A percentile compares a stretch with the other conserved stretches of the same genome.
Evolutionary conservation across 1,140 invertebrate genomes (phyloP).

Genomic region (Aphelenchoides avenae): DNA sequence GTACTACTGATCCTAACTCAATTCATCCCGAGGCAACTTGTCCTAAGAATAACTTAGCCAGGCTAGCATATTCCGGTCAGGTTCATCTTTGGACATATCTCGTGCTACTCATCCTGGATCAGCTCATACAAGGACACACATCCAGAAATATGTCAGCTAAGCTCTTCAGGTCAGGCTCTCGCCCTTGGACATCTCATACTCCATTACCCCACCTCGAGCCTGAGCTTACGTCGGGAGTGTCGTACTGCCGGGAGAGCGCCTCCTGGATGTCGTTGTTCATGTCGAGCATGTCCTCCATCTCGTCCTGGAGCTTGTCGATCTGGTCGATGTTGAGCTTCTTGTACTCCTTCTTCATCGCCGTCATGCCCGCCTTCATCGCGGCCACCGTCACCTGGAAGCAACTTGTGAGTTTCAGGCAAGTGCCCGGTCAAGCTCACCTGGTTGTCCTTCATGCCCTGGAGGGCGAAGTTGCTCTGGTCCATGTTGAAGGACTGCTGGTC

Average conservation of each 20-base stretch:
- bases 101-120: no score
- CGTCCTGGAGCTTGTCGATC: slow-evolving; percentile 96
- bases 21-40: no score
- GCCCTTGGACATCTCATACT: no score
- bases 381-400: slow-evolving; percentile 66
- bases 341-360: slow-evolving; percentile 97
- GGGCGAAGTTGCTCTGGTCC: slow-evolving; percentile 98
- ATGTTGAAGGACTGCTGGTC: slow-evolving; percentile 95
- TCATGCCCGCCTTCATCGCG: slow-evolving; percentile 94
- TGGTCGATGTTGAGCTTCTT: slow-evolving; percentile 97
- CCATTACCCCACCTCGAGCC: no score
- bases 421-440: slow-evolving; percentile 67
- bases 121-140: no score
- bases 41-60: no score
- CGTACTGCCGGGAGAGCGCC: slow-evolving; percentile 86
- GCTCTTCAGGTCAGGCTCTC: no score
- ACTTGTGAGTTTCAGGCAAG: no score
- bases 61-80: no score
- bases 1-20: no score
- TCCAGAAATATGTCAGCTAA: slow-evolving; percentile 8
- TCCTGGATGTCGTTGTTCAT: slow-evolving; percentile 97
- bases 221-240: slow-evolving; percentile 78
- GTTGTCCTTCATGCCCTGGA: slow-evolving; percentile 96
- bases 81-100: no score
- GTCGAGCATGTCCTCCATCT: slow-evolving; percentile 93